Evolutionary conservation across 2,888 invertebrate genomes (phyloP).

Genomic region (Pachycephus smyrnensis): DNA sequence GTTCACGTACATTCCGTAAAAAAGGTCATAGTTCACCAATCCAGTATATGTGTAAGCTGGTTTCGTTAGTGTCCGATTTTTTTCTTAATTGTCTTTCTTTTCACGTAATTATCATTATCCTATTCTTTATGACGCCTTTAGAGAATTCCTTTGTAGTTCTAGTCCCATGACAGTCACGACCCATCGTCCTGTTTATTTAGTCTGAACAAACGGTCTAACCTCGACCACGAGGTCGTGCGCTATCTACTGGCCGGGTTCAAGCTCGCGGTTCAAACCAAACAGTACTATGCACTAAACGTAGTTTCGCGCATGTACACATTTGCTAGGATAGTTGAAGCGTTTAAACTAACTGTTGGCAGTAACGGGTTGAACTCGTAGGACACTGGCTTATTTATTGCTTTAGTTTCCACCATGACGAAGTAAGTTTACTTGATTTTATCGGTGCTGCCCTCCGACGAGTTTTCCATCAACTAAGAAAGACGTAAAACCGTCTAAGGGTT

Average conservation of each 20-base stretch:
- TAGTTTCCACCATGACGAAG: constrained; percentile 27
- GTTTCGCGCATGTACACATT: constrained; percentile 9
- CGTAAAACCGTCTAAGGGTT: neutral
- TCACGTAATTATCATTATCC: neutral
- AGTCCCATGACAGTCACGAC: neutral
- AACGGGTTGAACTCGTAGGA: constrained; percentile 22
- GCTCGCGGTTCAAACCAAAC: constrained; percentile 3
- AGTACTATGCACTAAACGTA: constrained; percentile 6
- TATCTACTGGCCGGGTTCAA: neutral
- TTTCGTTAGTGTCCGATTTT: neutral
- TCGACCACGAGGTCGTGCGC: neutral
- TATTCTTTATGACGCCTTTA: neutral
- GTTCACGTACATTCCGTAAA: neutral
- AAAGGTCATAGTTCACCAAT: too few relatives aligned
- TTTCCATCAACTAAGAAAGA: neutral
- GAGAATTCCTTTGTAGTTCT: neutral
- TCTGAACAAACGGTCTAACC: constrained; percentile 21
- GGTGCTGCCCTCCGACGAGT: constrained; percentile 5
- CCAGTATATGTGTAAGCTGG: neutral
- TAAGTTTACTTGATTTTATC: neutral
- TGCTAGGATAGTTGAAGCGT: constrained; percentile 20
- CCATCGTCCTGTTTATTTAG: constrained; percentile 18
- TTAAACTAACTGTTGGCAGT: constrained; percentile 24
- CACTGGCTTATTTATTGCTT: constrained; percentile 35
- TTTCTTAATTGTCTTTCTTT: neutral